Evolutionary conservation across 2,888 invertebrate species (phyloP), one percentile per base, ranked within the genome.

Genomic region (Drosophila subquinaria): DNA sequence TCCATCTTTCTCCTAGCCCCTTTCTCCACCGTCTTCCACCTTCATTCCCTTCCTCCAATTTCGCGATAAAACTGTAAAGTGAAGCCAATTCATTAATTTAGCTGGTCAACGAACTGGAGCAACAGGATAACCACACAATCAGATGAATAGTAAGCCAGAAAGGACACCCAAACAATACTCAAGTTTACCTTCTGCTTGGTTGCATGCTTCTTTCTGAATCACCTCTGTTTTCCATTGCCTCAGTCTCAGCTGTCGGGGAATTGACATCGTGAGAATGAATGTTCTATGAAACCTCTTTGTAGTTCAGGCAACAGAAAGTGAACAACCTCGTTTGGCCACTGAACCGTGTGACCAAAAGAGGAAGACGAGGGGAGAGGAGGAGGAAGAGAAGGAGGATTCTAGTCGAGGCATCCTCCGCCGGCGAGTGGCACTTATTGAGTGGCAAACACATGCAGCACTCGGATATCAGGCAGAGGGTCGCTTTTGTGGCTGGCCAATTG

Each of bases 51-150:
- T 8, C 30, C 8, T 30, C 8, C 9, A 30, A 30, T 30, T 30
- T 30, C 63, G 47, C 73, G 74, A 77, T 81, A 81, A 69, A 69
- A 77, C 64, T 76, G 66, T 67, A 73, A 79, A 79, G 57, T 81
- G 69, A 81, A 67, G 64, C 64, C 59, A 68, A 77, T 77, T 73
- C 63, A 79, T 81, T 79, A 79, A 67, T 64, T 77, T 56, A 47
- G 64, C 45, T 55, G 57, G 57, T 15, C 78, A 73, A 60, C 73
- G 36, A 68, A 69, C 55, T 57, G 64, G 20, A 66, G 77, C 61
- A 81, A 68, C 60, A 73, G 65, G 52, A 70, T 51, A 68, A 51
- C 62, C 73, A 69, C 62, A 73, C 56, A 81, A 73, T 84, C 75
- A 78, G 63, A 66, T 23, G 45, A 60, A 62, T 51, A 53, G 47